phyloP scores from a whole-genome alignment of 2,888 invertebrate species.

The Hipparchia sbordonii region DNA sequence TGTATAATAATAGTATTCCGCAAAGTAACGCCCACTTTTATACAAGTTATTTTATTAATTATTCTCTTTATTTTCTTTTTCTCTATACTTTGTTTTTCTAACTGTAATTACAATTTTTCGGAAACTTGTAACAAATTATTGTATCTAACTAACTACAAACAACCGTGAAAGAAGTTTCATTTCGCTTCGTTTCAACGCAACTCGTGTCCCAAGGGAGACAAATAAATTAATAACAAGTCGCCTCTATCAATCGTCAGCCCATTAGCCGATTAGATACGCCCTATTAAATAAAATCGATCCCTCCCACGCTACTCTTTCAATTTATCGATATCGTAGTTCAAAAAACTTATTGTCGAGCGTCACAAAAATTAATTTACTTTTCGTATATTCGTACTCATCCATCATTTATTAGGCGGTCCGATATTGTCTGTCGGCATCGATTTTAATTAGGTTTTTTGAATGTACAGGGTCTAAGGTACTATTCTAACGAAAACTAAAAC shows the following conservation, averaged over 20 bases:
- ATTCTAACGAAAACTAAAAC: too few species aligned
- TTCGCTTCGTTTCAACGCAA: slow-evolving; percentile 19
- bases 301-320: slow-evolving; percentile 58
- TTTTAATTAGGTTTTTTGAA: slow-evolving; percentile 27
- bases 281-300: slow-evolving; percentile 63
- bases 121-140: too few species aligned
- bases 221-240: slow-evolving; percentile 59
- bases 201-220: slow-evolving; percentile 21
- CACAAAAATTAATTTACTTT: slow-evolving; percentile 50
- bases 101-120: too few species aligned
- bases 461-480: not conserved
- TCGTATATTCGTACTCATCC: slow-evolving; percentile 56
- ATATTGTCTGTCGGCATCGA: slow-evolving; percentile 25
- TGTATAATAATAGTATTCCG: too few species aligned
- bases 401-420: slow-evolving; percentile 51
- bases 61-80: too few species aligned
- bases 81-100: too few species aligned
- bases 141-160: not conserved
- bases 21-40: too few species aligned
- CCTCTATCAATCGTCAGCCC: slow-evolving; percentile 68
- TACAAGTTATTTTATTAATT: too few species aligned
- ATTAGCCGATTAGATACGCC: slow-evolving; percentile 73
- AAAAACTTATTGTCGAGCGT: slow-evolving; percentile 46
- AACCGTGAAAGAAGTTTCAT: slow-evolving; percentile 19
- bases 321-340: slow-evolving; percentile 44